Percentiles rank a stretch among this genome's conserved stretches.
These are phyloP conservation scores for Rhadina sibilatrix DNA, from an alignment of 2,113 vertebrate genomes.

Conservation along the genomic window DNA sequence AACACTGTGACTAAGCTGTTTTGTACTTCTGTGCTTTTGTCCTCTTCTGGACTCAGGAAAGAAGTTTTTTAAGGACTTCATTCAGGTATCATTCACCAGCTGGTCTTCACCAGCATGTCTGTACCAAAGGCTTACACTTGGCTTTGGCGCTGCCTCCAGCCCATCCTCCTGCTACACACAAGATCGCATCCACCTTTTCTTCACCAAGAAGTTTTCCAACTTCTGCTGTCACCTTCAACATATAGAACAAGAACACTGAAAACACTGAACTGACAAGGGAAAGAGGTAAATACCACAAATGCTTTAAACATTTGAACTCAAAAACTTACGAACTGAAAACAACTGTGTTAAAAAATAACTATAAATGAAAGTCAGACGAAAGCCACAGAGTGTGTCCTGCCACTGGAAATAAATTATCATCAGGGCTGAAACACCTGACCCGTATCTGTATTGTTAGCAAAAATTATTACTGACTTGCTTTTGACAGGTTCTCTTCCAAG, in stretches of 20 bases:
- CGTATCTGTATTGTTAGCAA: background rate
- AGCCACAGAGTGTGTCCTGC: background rate
- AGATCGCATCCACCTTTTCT: slow-evolving; percentile 90
- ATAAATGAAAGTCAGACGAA: background rate
- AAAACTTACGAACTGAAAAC: background rate
- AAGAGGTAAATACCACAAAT: background rate
- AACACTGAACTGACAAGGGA: background rate
- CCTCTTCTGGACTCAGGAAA: background rate
- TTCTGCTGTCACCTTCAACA: slow-evolving; percentile 85
- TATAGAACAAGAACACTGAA: background rate
- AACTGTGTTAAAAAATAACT: background rate
- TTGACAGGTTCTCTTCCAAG: background rate
- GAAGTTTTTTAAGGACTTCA: background rate
- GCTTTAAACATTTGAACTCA: too few relatives aligned
- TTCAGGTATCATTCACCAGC: background rate
- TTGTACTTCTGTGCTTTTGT: background rate
- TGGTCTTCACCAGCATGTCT: background rate
- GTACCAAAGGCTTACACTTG: slow-evolving; percentile 79
- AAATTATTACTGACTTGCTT: background rate
- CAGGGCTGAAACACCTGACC: background rate
- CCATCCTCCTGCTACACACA: slow-evolving; percentile 97
- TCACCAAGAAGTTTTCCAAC: slow-evolving; percentile 85
- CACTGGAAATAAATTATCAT: background rate
- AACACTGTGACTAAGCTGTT: background rate
- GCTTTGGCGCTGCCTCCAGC: slow-evolving; percentile 91